Base-by-base conservation (phyloP, 2,113 vertebrate species). In the Mirounga angustirostris region DNA sequence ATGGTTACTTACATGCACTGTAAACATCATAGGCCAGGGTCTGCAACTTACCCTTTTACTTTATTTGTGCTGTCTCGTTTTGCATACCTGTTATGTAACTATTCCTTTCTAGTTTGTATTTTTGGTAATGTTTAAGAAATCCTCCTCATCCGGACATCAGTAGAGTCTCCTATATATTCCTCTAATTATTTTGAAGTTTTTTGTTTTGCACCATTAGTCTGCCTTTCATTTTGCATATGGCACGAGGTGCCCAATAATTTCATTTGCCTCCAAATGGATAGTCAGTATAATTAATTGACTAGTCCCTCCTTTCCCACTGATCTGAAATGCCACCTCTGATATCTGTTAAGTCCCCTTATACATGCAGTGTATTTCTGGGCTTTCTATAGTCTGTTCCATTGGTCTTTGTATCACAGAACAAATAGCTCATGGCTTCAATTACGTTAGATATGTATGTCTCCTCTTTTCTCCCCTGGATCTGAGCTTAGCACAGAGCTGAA, bases 1-100 rank as follows among this genome's bases (percentile, higher is more conserved):
- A 0, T 33, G 24, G 40, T 40, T n/a, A 13, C 78, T 40, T 67
- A 30, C 1, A 1, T 4, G 10, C 36, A 6, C 26, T 54, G 22
- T 5, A 43, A 22, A 28, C 18, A 2, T 52, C 18, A 16, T 36
- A 54, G 61, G 26, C 33, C 1, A 18, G 56, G 69, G 18, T 12
- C 46, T 76, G 21, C 52, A 14, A 7, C 24, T 33, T 54, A 30
- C 9, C 22, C 30, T 52, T 33, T 14, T 9, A 28, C 58, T 52
- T 21, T 74, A 3, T 4, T 21, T 13, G 1, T 43, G 40, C 14
- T 1, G 9, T 69, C 65, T 81, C 52, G 13, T 30, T 87, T 52
- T 24, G 59, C 43, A 10, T 0, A 28, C 9, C 33, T 9, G 5
- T 21, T 21, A 10, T 22, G 65, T 52, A 19, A 80, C 26, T 54